These are phyloP conservation scores for Phrynocephalus forsythii DNA, from an alignment of 2,797 vertebrate genomes.

Conservation along the genomic window DNA sequence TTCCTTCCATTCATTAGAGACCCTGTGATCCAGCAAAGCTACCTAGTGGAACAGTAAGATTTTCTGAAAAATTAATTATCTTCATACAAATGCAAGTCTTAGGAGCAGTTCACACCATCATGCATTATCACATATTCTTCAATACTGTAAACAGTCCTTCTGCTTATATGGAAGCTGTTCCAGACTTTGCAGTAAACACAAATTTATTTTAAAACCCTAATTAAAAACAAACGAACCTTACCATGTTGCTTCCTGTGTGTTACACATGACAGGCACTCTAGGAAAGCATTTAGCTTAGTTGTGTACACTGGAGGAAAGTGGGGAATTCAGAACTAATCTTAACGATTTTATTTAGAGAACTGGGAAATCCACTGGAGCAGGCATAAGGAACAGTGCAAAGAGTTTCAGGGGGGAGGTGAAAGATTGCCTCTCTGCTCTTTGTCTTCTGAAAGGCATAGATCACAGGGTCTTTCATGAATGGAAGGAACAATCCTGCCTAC, in stretches of 20 bases:
- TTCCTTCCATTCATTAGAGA: too few relatives aligned
- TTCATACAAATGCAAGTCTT: neutral
- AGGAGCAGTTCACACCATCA: neutral
- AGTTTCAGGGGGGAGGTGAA: neutral
- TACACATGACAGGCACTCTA: constrained; percentile 15
- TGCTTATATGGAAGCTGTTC: constrained; percentile 20
- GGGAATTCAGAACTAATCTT: neutral
- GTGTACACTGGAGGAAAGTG: neutral
- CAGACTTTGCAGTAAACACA: neutral
- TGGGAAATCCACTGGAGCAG: neutral
- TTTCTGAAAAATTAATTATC: neutral
- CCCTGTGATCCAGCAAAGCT: too few relatives aligned
- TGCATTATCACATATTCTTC: neutral
- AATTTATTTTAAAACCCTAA: constrained; percentile 58
- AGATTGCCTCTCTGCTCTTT: neutral
- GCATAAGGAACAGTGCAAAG: neutral
- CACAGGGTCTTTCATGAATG: neutral
- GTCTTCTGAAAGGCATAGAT: neutral
- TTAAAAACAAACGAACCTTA: constrained; percentile 64
- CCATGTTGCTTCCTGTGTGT: constrained; percentile 59
- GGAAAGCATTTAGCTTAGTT: neutral
- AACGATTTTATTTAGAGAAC: neutral
- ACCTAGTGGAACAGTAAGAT: too few relatives aligned
- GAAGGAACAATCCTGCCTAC: neutral
- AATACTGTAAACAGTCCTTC: constrained; percentile 1